phyloP scores from a whole-genome alignment of 64 coral and sea anemone genomes.

The Montipora cactus region DNA sequence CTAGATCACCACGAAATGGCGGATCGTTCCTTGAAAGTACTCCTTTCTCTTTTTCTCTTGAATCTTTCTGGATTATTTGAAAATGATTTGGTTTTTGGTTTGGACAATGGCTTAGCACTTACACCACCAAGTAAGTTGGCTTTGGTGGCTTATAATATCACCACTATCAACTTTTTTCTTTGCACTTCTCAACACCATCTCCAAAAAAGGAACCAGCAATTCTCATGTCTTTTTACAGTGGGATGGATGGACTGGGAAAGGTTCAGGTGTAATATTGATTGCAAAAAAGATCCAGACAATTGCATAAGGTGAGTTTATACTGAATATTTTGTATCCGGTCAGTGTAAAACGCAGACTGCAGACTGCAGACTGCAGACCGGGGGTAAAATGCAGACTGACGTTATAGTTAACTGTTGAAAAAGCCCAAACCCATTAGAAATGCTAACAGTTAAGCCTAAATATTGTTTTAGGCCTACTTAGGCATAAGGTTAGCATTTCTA shows the following conservation, averaged over 20 bases:
- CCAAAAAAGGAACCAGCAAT: no score
- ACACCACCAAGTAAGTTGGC: slow-evolving; percentile 69
- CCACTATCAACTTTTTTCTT: no score
- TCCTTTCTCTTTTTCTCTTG: background rate
- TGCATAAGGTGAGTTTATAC: slow-evolving; percentile 76
- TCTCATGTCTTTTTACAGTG: slow-evolving; percentile 35
- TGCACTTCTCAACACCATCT: no score
- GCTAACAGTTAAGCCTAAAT: no score
- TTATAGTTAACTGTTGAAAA: no score
- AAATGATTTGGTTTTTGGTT: background rate
- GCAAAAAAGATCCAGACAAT: slow-evolving; percentile 81
- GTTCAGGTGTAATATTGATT: slow-evolving; percentile 91
- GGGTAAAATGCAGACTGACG: no score
- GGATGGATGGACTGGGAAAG: slow-evolving; percentile 97
- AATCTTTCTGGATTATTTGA: background rate
- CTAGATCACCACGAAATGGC: background rate
- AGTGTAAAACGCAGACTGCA: no score
- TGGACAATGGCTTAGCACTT: slow-evolving; percentile 68
- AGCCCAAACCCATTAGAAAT: no score
- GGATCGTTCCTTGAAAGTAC: background rate
- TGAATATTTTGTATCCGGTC: no score
- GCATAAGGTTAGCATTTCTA: no score
- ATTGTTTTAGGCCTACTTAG: no score
- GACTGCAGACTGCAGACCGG: no score
- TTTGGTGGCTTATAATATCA: background rate